Conservation (phyloP, 2,113 vertebrate species). For the Istiophorus platypterus region DNA sequence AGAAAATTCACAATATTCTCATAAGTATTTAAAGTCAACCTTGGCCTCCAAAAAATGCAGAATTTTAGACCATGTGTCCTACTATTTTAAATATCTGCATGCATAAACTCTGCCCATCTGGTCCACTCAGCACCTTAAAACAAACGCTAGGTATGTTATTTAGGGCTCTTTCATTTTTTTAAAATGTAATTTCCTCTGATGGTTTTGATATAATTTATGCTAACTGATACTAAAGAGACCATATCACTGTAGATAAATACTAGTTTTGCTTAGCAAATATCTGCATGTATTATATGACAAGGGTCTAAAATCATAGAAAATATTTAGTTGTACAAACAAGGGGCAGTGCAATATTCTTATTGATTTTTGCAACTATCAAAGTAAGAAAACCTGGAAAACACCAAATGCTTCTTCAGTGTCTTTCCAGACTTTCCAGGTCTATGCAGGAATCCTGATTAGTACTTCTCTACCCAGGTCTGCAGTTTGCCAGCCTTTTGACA, state of each 20-base stretch:
- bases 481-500: not conserved
- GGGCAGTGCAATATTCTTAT: constrained; percentile 9
- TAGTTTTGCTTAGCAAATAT: not conserved
- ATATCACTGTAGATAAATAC: not conserved
- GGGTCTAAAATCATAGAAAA: constrained; percentile 11
- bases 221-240: not conserved
- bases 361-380: constrained; percentile 7
- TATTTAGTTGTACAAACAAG: not conserved
- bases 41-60: not conserved
- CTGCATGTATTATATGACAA: not conserved
- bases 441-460: not conserved
- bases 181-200: constrained; percentile 13
- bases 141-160: constrained; percentile 24
- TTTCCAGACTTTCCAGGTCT: not conserved
- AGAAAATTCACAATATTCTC: not conserved
- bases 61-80: not conserved
- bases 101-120: constrained; percentile 1
- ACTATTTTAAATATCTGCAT: not conserved
- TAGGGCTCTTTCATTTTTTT: not conserved
- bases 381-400: not conserved
- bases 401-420: not conserved
- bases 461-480: constrained; percentile 47
- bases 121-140: constrained; percentile 39
- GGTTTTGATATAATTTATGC: not conserved
- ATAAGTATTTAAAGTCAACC: not conserved